Evolutionary conservation across 1,140 invertebrate species (phyloP), one percentile per base, ranked within the genome.

Genomic region (Drosophila kikkawai): DNA sequence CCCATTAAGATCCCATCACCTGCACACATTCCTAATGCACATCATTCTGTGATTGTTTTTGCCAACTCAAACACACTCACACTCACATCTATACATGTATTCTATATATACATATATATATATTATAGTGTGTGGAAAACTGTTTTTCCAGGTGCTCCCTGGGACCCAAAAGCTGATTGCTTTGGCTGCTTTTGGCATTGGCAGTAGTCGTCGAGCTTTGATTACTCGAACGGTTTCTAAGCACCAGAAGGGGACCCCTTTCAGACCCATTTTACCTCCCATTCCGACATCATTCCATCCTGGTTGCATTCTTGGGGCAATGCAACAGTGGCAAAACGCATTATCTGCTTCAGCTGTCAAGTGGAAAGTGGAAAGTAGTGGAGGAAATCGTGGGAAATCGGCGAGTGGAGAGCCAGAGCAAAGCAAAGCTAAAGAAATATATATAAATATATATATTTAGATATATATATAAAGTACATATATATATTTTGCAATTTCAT

Each of bases 241-340:
- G 84, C 85, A 88, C 75, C 79, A 75, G 73, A 44, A 70, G 63
- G 79, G 50, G 59, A 64, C 26, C 47, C 71, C 17, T 34, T 7
- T 3, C 29, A 8, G 17, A 36, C 19, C 15, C 13, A 13, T n/a
- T 3, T 29, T 7, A 11, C 37, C 41, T 19, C n/a, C n/a, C 57
- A 29, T 44, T 4, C 67, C 66, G 9, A 11, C 61, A 19, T 48
- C 61, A 17, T 42, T 37, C 53, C 48, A 19, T 39, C 47, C 37
- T 15, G 26, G 0, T 6, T 34, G 44, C 69, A 42, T 60, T 73
- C 53, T 42, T 48, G 48, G 56, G 58, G 47, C 67, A 39, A 74
- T 73, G 83, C 83, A 87, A 84, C 84, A 88, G 84, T 88, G 84
- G 81, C 85, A 88, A 88, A 88, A 88, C 84, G 85, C 84, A 84